Conservation (phyloP, 2,797 vertebrate species). For the Selene dorsalis region DNA sequence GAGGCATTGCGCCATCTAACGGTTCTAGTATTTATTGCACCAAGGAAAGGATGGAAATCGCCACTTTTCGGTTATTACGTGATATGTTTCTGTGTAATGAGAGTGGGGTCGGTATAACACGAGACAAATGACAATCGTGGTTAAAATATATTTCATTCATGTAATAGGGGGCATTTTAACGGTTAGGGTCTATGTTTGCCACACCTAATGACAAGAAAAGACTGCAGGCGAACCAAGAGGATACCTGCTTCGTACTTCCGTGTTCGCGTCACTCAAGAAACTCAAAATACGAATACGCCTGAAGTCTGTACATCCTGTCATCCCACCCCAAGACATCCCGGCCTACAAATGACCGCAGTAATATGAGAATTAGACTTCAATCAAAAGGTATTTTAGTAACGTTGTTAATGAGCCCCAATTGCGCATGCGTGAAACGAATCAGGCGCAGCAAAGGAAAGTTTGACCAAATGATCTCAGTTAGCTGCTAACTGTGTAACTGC, state of each 20-base stretch:
- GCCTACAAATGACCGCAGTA: fast-evolving
- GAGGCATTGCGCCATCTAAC: constrained; percentile 67
- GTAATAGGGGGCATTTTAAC: fast-evolving
- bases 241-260: not conserved
- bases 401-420: not conserved
- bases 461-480: not conserved
- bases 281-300: no score
- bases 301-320: fast-evolving
- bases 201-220: constrained; percentile 27
- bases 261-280: not conserved
- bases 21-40: constrained; percentile 41
- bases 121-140: no score
- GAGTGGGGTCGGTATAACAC: not conserved
- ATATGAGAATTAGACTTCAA: not conserved
- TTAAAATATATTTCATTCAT: not conserved
- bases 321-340: not conserved
- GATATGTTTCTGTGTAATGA: not conserved
- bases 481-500: no score
- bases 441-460: not conserved
- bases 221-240: not conserved
- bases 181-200: not conserved
- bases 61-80: not conserved
- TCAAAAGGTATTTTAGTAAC: not conserved
- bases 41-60: not conserved
- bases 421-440: constrained; percentile 7